phyloP scores from a whole-genome alignment of 1,140 invertebrate species.

The Phymorhynchus buccinoides region DNA sequence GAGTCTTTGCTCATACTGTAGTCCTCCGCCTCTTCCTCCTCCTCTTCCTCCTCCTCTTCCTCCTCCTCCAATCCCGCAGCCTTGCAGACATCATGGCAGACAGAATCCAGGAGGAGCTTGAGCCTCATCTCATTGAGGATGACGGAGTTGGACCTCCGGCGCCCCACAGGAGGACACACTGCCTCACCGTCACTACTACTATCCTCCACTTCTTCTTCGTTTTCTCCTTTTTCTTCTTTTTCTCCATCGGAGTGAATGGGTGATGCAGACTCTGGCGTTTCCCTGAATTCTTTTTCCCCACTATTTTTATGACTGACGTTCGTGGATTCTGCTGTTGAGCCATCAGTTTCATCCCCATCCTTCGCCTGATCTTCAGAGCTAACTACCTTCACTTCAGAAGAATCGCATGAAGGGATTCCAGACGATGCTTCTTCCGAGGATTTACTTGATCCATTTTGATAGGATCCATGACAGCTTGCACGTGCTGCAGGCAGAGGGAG shows the following conservation, averaged over 20 bases:
- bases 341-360: too few relatives aligned
- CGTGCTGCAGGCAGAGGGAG: not conserved
- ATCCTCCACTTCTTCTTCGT: not conserved
- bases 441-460: too few relatives aligned
- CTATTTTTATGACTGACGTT: too few relatives aligned
- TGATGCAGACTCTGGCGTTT: too few relatives aligned
- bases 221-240: not conserved
- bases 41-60: not conserved
- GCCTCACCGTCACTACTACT: not conserved
- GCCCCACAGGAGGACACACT: not conserved
- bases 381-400: not conserved
- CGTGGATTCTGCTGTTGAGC: too few relatives aligned
- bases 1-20: not conserved
- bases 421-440: too few relatives aligned
- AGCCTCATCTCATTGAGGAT: conserved; percentile 31
- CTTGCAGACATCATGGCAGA: not conserved
- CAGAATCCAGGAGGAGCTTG: conserved; percentile 23
- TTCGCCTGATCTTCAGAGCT: too few relatives aligned
- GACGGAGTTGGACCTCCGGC: conserved; percentile 22
- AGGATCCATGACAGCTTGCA: not conserved
- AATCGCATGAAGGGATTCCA: not conserved
- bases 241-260: too few relatives aligned
- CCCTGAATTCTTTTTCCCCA: too few relatives aligned
- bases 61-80: not conserved
- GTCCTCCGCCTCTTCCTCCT: too few relatives aligned